phyloP scores from a whole-genome alignment of 1,140 invertebrate genomes.

The Atopsyche davidsoni region DNA sequence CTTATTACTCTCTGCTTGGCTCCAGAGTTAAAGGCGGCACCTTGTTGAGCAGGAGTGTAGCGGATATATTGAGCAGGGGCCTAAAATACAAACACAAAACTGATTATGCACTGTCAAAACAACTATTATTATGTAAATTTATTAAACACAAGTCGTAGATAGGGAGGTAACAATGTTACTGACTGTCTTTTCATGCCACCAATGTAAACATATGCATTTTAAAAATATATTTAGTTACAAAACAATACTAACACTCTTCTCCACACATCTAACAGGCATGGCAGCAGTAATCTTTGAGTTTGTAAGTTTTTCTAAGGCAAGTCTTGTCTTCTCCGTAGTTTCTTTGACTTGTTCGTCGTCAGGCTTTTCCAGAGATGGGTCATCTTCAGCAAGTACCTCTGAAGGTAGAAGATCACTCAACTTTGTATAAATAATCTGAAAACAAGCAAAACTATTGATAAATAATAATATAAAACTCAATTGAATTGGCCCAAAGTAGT shows the following conservation, averaged over 20 bases:
- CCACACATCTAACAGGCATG: slow-evolving; percentile 86
- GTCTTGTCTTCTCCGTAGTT: slow-evolving; percentile 77
- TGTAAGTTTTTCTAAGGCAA: slow-evolving; percentile 80
- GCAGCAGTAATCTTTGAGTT: slow-evolving; percentile 88
- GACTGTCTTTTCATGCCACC: no score
- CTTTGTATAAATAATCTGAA: slow-evolving; percentile 91
- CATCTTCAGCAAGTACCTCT: slow-evolving; percentile 88
- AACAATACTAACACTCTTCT: slow-evolving; percentile 41
- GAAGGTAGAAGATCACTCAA: slow-evolving; percentile 88
- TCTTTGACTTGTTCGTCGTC: slow-evolving; percentile 79
- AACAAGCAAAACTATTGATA: slow-evolving; percentile 23
- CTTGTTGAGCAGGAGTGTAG: slow-evolving; percentile 97
- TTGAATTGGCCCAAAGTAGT: no score
- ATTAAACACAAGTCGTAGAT: no score
- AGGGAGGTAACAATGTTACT: no score
- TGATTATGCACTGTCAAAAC: slow-evolving; percentile 12
- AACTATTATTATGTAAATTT: neutral
- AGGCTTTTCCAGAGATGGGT: slow-evolving; percentile 81
- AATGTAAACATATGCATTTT: no score
- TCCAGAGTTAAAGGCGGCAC: slow-evolving; percentile 90
- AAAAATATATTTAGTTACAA: no score
- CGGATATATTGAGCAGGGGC: slow-evolving; percentile 93
- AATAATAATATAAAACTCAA: no score
- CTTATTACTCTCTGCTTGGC: slow-evolving; percentile 96
- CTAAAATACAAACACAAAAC: slow-evolving; percentile 31